These are phyloP conservation scores for Poecilobothrus nobilitatus DNA, from an alignment of 2,888 invertebrate genomes.

Conservation along the genomic window DNA sequence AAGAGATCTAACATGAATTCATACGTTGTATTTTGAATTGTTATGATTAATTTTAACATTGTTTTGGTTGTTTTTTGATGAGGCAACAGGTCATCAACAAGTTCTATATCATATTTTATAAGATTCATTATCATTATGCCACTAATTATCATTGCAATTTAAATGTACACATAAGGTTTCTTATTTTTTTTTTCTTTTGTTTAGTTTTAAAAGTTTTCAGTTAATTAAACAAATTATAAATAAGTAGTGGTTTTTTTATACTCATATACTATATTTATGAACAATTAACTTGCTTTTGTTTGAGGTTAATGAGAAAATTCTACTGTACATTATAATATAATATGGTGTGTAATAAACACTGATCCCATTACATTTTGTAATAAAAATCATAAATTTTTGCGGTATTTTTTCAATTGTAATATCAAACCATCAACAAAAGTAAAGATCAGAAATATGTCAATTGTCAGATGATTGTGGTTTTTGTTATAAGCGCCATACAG, in stretches of 20 bases:
- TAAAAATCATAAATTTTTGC: no score
- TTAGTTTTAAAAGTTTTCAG: neutral
- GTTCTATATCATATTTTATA: no score
- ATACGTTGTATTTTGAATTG: no score
- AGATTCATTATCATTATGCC: no score
- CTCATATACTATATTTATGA: neutral
- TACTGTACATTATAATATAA: neutral
- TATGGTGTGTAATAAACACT: no score
- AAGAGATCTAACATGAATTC: no score
- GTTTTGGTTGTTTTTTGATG: no score
- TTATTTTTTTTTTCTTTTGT: neutral
- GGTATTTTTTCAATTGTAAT: no score
- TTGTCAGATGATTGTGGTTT: neutral
- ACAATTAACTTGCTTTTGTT: neutral
- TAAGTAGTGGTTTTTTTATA: neutral
- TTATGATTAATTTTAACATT: no score
- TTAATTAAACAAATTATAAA: neutral
- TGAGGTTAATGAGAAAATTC: neutral
- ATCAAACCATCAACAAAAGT: no score
- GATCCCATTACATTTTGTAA: neutral
- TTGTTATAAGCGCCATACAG: neutral
- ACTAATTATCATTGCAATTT: neutral
- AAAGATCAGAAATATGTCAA: neutral
- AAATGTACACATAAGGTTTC: neutral
- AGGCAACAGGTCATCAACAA: no score